phyloP scores from a whole-genome alignment of 2,113 vertebrate genomes.

The Jaculus jaculus region DNA sequence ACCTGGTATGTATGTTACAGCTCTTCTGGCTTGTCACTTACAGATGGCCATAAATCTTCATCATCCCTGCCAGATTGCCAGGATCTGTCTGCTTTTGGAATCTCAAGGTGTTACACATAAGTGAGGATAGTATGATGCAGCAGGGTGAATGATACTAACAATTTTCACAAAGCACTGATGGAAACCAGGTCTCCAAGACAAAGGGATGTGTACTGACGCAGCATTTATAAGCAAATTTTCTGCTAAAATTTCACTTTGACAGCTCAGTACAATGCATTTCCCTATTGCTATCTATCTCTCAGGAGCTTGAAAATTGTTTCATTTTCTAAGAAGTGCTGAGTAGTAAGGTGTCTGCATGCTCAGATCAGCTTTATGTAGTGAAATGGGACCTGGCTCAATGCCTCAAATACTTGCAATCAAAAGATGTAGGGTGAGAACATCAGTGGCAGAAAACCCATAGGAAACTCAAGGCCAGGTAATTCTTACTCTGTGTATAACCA shows the following conservation, averaged over 20 bases:
- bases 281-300: constrained; percentile 52
- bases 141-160: not conserved
- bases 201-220: not conserved
- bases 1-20: not conserved
- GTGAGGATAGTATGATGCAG: not conserved
- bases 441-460: constrained; percentile 40
- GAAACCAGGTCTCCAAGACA: not conserved
- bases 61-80: not conserved
- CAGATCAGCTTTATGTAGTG: constrained; percentile 55
- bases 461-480: constrained; percentile 44
- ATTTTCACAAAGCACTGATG: not conserved
- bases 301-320: constrained; percentile 64
- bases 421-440: constrained; percentile 48
- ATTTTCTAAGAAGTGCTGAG: constrained; percentile 71
- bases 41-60: not conserved
- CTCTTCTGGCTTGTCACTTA: not conserved
- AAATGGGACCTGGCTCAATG: constrained; percentile 56
- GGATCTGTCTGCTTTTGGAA: not conserved
- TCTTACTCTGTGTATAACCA: constrained; percentile 29
- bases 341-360: constrained; percentile 43
- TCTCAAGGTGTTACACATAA: not conserved
- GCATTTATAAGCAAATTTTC: not conserved
- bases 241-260: constrained; percentile 57
- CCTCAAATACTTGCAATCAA: constrained; percentile 48
- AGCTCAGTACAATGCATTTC: constrained; percentile 21